Conservation (phyloP, 2,797 vertebrate genomes). For the Chromobotia macracanthus region DNA sequence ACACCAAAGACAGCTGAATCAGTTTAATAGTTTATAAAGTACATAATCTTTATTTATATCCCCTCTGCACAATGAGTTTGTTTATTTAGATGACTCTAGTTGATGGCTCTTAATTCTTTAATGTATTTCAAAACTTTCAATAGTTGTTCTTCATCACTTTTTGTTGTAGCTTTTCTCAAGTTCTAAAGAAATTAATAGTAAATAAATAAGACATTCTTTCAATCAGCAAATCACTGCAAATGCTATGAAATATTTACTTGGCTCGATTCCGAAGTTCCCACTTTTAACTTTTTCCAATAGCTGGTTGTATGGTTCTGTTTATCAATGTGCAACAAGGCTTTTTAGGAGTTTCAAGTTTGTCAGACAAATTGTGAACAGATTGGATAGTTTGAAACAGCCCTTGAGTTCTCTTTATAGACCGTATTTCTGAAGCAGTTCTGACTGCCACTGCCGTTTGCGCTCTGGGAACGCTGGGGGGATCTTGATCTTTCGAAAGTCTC, state of each 20-base stretch:
- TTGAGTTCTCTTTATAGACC: conserved; percentile 74
- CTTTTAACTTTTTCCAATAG: background rate
- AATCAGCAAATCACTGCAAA: background rate
- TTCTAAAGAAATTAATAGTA: background rate
- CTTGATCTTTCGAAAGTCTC: conserved; percentile 88
- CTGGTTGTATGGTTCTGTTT: conserved; percentile 11
- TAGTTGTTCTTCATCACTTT: background rate
- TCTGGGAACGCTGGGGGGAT: conserved; percentile 88
- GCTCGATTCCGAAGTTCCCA: background rate
- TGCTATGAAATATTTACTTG: background rate
- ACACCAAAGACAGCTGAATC: conserved; percentile 14
- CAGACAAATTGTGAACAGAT: conserved; percentile 2
- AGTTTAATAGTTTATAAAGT: conserved; percentile 3
- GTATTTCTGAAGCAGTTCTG: conserved; percentile 87
- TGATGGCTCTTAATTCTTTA: background rate
- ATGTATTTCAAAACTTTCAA: background rate
- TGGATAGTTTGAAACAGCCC: background rate
- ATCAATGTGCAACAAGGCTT: conserved; percentile 18
- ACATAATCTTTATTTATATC: conserved; percentile 1
- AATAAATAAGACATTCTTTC: background rate
- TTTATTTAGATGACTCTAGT: background rate
- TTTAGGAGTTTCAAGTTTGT: background rate
- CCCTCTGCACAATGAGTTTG: background rate
- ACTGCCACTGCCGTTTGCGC: conserved; percentile 87
- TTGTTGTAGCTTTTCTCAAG: background rate